These are phyloP conservation scores for Euspilapteryx auroguttella DNA, from an alignment of 2,888 invertebrate species.

Conservation along the genomic window DNA sequence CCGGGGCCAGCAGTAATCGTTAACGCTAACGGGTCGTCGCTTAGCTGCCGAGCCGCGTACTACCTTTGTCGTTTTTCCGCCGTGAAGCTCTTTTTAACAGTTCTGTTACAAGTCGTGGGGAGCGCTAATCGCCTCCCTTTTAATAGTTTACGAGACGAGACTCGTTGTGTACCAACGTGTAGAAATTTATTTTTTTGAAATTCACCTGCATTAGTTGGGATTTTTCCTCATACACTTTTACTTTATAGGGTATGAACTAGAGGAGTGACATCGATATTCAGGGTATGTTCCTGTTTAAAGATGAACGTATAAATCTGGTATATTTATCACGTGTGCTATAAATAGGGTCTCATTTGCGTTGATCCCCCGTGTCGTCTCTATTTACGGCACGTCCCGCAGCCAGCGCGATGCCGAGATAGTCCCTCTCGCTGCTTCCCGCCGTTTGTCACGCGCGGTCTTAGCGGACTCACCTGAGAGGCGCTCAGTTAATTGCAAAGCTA, in stretches of 20 bases:
- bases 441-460: constrained; percentile 35
- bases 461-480: constrained; percentile 30
- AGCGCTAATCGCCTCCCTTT: constrained; percentile 4
- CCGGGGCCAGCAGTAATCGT: constrained; percentile 31
- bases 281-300: too few species aligned
- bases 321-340: constrained; percentile 10
- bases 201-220: too few species aligned
- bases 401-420: constrained; percentile 25
- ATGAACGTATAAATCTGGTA: too few species aligned
- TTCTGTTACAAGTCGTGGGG: constrained; percentile 11
- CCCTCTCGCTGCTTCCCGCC: constrained; percentile 30
- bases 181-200: too few species aligned
- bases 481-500: constrained; percentile 44
- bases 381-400: constrained; percentile 46
- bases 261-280: too few species aligned
- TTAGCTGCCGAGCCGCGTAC: constrained; percentile 23
- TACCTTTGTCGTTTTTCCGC: constrained; percentile 18
- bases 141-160: constrained; percentile 1
- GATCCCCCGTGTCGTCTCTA: constrained; percentile 35
- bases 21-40: constrained; percentile 29
- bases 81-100: constrained; percentile 20
- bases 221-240: too few species aligned
- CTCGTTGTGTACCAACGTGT: too few species aligned
- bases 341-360: constrained; percentile 20
- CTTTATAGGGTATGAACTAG: too few species aligned